phyloP scores from a whole-genome alignment of 2,888 invertebrate species.

The Cantharis flavilabris region DNA sequence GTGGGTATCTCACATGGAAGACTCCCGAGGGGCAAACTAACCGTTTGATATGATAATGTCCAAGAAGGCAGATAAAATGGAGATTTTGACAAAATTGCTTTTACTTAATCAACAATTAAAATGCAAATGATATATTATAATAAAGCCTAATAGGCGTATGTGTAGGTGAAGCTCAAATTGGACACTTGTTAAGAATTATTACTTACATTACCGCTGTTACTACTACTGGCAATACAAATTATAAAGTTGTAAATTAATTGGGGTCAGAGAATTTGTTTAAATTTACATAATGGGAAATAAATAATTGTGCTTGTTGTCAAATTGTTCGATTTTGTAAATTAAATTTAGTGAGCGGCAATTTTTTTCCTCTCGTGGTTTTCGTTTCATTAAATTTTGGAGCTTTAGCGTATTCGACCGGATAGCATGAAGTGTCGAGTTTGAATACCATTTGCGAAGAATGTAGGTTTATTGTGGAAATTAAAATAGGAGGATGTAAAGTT shows the following conservation, averaged over 20 bases:
- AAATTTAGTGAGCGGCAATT: not conserved
- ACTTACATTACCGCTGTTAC: constrained; percentile 1
- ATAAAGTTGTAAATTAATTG: not conserved
- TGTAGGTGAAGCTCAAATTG: constrained; percentile 15
- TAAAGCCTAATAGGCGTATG: constrained; percentile 10
- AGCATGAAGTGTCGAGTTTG: not conserved
- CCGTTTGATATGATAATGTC: constrained; percentile 8
- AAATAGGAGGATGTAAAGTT: not conserved
- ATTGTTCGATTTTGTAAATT: not conserved
- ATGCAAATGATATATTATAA: constrained; percentile 16
- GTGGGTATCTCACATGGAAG: not conserved
- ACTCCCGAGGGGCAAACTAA: constrained; percentile 3
- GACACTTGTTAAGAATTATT: constrained; percentile 8
- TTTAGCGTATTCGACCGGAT: not conserved
- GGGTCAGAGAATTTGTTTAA: not conserved
- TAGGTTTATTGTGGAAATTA: not conserved
- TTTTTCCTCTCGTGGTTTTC: not conserved
- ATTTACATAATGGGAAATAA: not conserved
- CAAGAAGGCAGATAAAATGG: constrained; percentile 1
- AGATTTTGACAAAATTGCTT: constrained; percentile 12
- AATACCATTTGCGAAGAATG: not conserved
- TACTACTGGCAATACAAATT: not conserved
- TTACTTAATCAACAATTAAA: constrained; percentile 17
- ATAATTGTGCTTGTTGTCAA: not conserved
- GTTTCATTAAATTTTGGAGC: not conserved